Evolutionary conservation across 2,888 invertebrate genomes (phyloP), one percentile per base, ranked within the genome.

Genomic region (Acanthococcus lagerstroemiae): DNA sequence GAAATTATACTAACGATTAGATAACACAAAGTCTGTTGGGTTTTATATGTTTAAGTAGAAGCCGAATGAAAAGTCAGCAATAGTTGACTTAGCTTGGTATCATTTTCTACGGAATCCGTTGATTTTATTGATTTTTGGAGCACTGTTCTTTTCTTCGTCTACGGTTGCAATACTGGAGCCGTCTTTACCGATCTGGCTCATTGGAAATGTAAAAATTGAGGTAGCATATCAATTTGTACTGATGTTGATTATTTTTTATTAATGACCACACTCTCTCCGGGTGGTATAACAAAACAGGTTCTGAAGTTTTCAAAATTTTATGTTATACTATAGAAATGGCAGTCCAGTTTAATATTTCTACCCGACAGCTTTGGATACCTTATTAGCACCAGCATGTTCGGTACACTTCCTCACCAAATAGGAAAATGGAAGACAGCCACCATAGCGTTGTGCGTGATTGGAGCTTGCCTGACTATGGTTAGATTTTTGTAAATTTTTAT

Each of bases 341-440:
- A 87, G 74, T 75, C 86, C 72, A 90, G 90, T 3, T 84, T 87
- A 0, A 88, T 90, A 4, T 91, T 91, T 73, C 84, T 91, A 68
- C 90, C 91, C 0, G 91, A 91, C 75, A 90, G 90, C 71, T 73
- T 90, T 30, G 90, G 90, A 0, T 91, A 90, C 73, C 81, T 90
- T 68, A 76, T 90, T 46, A 90, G 90, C 25, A 89, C 90, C 0
- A 88, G 89, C 75, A 84, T 84, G 71, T 86, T 89, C 73, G 88
- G 88, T 5, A 76, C 81, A 50, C 75, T 84, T 25, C 84, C 87
- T 4, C 83, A 81, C 72, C 79, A 79, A 68, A 76, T 83, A 55
- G 87, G 87, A 1, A 82, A 85, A 71, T 82, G 85, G 74, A 80
- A 80, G 72, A 80, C 84, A 24, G 83, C 86, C 0, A 78, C 84